phyloP scores from a whole-genome alignment of 2,888 invertebrate species.

The Aspidiotus destructor region DNA sequence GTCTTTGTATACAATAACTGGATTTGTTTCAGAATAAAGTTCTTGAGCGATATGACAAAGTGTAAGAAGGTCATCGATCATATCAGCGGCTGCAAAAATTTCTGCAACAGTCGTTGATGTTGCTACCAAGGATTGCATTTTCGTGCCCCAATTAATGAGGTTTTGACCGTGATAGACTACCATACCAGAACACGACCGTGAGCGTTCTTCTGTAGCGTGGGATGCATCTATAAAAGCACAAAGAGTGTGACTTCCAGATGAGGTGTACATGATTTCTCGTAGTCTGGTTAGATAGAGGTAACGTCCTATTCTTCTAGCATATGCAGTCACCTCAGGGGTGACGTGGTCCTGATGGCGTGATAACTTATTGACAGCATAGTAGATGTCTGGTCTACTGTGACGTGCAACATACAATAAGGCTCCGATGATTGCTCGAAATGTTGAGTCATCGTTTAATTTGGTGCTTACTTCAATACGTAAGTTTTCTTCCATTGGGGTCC shows the following conservation, averaged over 20 bases:
- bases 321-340: neutral
- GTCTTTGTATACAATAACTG: neutral
- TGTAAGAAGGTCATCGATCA: neutral
- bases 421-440: neutral
- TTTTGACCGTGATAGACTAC: neutral
- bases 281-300: neutral
- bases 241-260: neutral
- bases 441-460: neutral
- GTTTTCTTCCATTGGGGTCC: neutral
- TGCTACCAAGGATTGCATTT: neutral
- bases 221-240: neutral
- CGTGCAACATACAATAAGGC: neutral
- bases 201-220: neutral
- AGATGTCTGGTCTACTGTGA: neutral
- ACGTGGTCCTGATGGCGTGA: neutral
- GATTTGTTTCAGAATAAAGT: neutral
- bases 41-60: neutral
- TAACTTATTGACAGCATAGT: neutral
- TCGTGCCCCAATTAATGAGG: neutral
- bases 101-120: neutral
- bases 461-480: neutral
- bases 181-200: neutral
- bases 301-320: neutral
- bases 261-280: neutral
- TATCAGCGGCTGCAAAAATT: neutral